Conservation (phyloP, 2,888 invertebrate genomes). For the Didymodactylos carnosus region DNA sequence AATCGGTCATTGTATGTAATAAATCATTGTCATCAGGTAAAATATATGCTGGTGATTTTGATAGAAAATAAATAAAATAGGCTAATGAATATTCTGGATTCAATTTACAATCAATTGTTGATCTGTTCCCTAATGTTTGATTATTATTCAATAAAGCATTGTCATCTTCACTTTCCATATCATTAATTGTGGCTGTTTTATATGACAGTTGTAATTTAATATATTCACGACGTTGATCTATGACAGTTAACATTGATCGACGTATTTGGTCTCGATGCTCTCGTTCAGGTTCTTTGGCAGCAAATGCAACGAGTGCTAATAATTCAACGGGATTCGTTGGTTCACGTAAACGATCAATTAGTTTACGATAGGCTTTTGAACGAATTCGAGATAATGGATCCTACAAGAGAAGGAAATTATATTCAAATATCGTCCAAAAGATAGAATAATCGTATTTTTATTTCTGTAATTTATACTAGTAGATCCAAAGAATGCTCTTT, state of each 20-base stretch:
- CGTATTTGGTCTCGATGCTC: not conserved
- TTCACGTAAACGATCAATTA: not conserved
- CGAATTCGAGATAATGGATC: not conserved
- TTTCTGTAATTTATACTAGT: too few species aligned
- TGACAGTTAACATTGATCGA: not conserved
- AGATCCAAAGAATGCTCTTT: not conserved
- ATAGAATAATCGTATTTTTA: too few species aligned
- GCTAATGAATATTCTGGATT: not conserved
- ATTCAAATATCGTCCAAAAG: not conserved
- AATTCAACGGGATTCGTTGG: not conserved
- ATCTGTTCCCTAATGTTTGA: not conserved
- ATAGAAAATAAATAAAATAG: not conserved
- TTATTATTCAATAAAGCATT: not conserved
- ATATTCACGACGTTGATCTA: not conserved
- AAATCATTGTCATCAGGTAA: not conserved
- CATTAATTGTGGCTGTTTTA: not conserved
- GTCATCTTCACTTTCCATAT: not conserved
- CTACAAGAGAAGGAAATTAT: not conserved
- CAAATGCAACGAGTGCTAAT: not conserved
- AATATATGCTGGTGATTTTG: not conserved
- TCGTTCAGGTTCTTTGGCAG: not conserved
- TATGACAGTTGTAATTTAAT: not conserved
- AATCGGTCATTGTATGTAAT: not conserved
- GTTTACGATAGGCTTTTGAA: not conserved
- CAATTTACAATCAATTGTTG: not conserved